Evolutionary conservation across 2,797 vertebrate genomes (phyloP).

Genomic region (Lacerta bilineata): DNA sequence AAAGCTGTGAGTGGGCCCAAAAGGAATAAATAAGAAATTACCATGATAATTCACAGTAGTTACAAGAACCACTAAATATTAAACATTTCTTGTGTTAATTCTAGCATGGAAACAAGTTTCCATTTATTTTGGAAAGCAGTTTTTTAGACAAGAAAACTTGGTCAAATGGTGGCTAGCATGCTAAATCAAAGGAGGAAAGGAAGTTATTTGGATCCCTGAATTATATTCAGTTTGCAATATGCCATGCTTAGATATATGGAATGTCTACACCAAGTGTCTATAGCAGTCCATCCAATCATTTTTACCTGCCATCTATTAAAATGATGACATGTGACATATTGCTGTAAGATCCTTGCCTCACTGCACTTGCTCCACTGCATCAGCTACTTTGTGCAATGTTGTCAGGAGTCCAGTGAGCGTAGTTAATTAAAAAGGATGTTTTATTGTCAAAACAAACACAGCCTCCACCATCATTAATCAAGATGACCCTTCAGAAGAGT

Average conservation of each 20-base stretch:
- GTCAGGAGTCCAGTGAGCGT: too few relatives aligned
- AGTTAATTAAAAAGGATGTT: too few relatives aligned
- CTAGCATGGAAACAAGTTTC: slow-evolving; percentile 7
- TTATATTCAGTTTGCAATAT: background rate
- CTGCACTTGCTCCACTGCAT: background rate
- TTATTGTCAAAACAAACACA: too few relatives aligned
- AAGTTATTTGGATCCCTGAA: slow-evolving; percentile 17
- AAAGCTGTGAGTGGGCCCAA: slow-evolving; percentile 63
- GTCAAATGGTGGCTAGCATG: background rate
- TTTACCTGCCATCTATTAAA: background rate
- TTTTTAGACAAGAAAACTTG: slow-evolving; percentile 17
- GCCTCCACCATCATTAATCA: too few relatives aligned
- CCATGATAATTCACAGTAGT: slow-evolving; percentile 53
- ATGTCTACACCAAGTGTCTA: background rate
- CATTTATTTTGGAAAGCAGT: slow-evolving; percentile 33
- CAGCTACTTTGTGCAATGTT: background rate
- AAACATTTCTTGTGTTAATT: slow-evolving; percentile 50
- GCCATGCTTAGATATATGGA: background rate
- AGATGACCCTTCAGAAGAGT: too few relatives aligned
- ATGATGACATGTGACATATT: background rate
- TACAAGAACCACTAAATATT: slow-evolving; percentile 44
- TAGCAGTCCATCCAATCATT: background rate
- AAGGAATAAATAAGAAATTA: slow-evolving; percentile 62
- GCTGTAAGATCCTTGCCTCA: background rate
- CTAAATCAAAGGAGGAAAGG: slow-evolving; percentile 31